A percentile compares a stretch with the other conserved stretches of the same genome.
phyloP scores from a whole-genome alignment of 2,113 vertebrate species.

The Laterallus jamaicensis region DNA sequence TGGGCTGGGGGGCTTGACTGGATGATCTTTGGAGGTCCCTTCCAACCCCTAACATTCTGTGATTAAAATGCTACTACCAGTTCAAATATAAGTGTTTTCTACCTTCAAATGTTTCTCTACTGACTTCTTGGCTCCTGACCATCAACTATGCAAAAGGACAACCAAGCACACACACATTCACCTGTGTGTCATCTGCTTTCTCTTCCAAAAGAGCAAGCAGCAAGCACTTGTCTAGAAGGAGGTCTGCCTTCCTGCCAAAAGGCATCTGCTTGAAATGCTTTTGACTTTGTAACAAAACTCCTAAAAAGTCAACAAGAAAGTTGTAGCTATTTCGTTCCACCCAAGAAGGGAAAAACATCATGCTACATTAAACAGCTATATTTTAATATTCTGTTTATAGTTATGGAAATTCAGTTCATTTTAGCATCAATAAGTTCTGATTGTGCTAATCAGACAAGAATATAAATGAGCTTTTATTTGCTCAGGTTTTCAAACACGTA shows the following conservation, averaged over 20 bases:
- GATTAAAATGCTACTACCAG: background rate
- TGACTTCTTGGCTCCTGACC: background rate
- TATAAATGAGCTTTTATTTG: constrained; percentile 35
- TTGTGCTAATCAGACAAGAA: constrained; percentile 48
- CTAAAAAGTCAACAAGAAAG: background rate
- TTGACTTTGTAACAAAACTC: background rate
- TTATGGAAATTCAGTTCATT: constrained; percentile 26
- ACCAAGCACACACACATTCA: background rate
- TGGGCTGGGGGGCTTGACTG: too few species aligned
- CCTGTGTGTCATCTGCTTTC: accelerated
- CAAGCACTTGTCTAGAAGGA: background rate
- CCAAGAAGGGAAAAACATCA: background rate
- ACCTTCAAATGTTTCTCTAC: accelerated
- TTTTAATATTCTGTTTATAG: constrained; percentile 43
- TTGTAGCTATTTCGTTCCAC: background rate
- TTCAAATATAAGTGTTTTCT: background rate
- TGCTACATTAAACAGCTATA: background rate
- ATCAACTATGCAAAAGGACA: background rate
- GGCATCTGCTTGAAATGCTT: background rate
- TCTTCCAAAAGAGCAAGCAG: background rate
- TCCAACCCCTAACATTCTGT: too few species aligned
- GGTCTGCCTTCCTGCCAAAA: background rate
- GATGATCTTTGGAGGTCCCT: too few species aligned
- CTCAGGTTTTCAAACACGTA: background rate
- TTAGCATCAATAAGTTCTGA: constrained; percentile 56